Evolutionary conservation across 2,888 invertebrate species (phyloP).

Genomic region (Eudemis profundana): DNA sequence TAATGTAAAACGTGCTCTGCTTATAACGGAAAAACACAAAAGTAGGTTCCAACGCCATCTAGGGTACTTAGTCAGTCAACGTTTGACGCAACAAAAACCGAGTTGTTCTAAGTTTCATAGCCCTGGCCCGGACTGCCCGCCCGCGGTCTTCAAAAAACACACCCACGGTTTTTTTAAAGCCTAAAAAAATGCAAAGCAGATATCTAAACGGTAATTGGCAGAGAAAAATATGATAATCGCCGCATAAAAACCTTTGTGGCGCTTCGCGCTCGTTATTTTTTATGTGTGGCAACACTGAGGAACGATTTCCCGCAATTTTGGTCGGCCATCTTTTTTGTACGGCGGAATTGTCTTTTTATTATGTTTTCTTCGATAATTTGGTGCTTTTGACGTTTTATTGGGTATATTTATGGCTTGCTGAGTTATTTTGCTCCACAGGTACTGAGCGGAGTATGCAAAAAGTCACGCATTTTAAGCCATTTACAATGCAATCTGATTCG

Average conservation of each 20-base stretch:
- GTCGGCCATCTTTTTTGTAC: conserved; percentile 61
- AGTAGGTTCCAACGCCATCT: no score
- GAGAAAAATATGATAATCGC: conserved; percentile 78
- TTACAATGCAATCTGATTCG: no score
- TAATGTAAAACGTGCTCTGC: no score
- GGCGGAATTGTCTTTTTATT: conserved; percentile 46
- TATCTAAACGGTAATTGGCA: conserved; percentile 72
- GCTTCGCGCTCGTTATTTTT: conserved; percentile 68
- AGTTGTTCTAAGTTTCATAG: no score
- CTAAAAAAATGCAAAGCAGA: conserved; percentile 67
- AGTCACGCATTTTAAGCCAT: neutral
- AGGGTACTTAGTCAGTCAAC: no score
- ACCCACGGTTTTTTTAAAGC: conserved; percentile 47
- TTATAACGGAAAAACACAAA: no score
- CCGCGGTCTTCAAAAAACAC: conserved; percentile 1
- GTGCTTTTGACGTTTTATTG: conserved; percentile 36
- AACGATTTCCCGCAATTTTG: conserved; percentile 63
- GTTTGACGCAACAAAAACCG: no score
- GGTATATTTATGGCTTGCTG: conserved; percentile 28
- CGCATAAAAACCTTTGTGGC: conserved; percentile 71
- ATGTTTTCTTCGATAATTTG: conserved; percentile 40
- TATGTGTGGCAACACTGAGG: conserved; percentile 65
- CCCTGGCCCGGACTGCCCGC: no score
- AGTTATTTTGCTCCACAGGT: conserved; percentile 6
- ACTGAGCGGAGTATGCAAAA: neutral